Conservation (phyloP, 2,797 vertebrate species). For the Vespertilio murinus region DNA sequence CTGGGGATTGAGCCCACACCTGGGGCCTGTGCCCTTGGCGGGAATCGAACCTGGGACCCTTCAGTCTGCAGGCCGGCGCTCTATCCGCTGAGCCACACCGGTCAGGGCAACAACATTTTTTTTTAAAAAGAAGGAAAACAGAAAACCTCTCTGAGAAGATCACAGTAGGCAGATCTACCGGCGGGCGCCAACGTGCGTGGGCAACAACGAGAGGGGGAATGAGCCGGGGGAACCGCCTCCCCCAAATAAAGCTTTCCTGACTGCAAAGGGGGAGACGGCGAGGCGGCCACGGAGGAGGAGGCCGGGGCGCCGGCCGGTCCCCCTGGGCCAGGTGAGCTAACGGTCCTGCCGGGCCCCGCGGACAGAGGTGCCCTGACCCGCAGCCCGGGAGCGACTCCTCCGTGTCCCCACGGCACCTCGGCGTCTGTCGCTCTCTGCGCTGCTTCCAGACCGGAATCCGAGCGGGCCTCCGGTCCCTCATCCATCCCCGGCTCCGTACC, state of each 20-base stretch:
- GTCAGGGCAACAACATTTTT: too few relatives aligned
- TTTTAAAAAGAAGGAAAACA: background rate
- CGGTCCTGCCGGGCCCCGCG: too few relatives aligned
- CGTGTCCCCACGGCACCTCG: too few relatives aligned
- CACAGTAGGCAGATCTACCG: accelerated
- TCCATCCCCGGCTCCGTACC: conserved; percentile 33
- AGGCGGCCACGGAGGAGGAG: background rate
- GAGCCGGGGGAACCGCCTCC: background rate
- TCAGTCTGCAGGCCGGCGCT: too few relatives aligned
- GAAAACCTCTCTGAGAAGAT: background rate
- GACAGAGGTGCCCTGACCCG: too few relatives aligned
- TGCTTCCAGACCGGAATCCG: conserved; percentile 69
- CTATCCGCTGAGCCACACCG: too few relatives aligned
- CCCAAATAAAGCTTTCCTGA: background rate
- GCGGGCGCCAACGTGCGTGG: background rate
- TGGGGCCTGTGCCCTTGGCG: too few relatives aligned
- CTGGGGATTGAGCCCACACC: too few relatives aligned
- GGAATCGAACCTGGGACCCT: too few relatives aligned
- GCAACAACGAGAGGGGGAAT: background rate
- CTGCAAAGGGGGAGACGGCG: background rate
- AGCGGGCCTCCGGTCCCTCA: conserved; percentile 47
- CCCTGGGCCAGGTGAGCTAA: background rate
- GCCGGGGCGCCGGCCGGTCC: accelerated
- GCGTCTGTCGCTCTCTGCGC: background rate
- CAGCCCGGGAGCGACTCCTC: too few relatives aligned